phyloP scores from a whole-genome alignment of 2,888 invertebrate genomes.

The Sphaerophoria taeniata region DNA sequence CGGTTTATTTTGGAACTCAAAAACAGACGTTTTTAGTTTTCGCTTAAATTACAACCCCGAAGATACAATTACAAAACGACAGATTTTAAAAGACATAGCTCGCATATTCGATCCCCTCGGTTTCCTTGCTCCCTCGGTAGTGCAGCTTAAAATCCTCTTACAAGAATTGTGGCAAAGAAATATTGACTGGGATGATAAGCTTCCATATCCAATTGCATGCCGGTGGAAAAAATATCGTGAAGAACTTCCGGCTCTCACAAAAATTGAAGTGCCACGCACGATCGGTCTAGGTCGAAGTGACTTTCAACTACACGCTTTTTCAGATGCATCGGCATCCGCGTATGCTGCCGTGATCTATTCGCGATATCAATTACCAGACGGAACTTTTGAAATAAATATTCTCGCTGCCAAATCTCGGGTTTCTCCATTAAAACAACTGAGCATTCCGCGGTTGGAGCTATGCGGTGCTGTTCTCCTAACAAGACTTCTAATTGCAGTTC shows the following conservation, averaged over 20 bases:
- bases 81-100: slow-evolving; percentile 16
- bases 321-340: slow-evolving; percentile 39
- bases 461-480: too few species aligned
- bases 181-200: slow-evolving; percentile 51
- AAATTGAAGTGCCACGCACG: slow-evolving; percentile 34
- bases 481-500: too few species aligned
- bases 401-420: too few species aligned
- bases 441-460: too few species aligned
- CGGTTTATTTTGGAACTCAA: too few species aligned
- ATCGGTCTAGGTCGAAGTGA: slow-evolving; percentile 2
- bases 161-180: slow-evolving; percentile 64
- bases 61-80: slow-evolving; percentile 25
- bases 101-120: slow-evolving; percentile 63
- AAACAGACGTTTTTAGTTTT: too few species aligned
- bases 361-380: neutral
- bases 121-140: neutral
- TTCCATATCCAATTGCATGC: slow-evolving; percentile 37
- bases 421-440: too few species aligned
- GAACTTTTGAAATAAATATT: too few species aligned
- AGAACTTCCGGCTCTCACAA: slow-evolving; percentile 22
- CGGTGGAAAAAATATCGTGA: slow-evolving; percentile 35
- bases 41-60: neutral
- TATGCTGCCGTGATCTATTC: slow-evolving; percentile 3
- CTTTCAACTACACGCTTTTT: slow-evolving; percentile 43
- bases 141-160: slow-evolving; percentile 65